A percentile compares a stretch with the other conserved stretches of the same genome.
phyloP scores from a whole-genome alignment of 2,888 invertebrate species.

The Tetheella fluctuosa region DNA sequence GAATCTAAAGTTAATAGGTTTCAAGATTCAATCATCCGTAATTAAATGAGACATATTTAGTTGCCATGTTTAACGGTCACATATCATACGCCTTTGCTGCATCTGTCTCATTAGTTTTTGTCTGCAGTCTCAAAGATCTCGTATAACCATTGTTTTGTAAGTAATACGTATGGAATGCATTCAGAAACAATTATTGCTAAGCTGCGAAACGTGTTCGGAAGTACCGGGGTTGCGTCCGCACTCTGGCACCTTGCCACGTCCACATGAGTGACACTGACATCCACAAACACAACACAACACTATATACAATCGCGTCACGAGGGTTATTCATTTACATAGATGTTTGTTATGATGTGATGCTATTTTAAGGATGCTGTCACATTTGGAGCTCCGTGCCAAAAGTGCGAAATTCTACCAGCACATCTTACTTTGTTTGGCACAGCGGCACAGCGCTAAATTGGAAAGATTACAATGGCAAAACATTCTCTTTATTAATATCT shows the following conservation, averaged over 20 bases:
- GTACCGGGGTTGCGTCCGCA: not conserved
- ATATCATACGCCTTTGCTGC: constrained; percentile 9
- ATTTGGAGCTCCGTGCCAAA: not conserved
- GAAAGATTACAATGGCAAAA: not conserved
- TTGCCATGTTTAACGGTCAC: not conserved
- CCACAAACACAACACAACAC: constrained; percentile 3
- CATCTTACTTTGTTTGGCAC: not conserved
- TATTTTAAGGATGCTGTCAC: not conserved
- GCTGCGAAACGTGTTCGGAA: constrained; percentile 1
- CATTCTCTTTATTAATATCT: not conserved
- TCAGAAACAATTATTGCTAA: not conserved
- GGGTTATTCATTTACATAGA: not conserved
- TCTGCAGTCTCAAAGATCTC: not conserved
- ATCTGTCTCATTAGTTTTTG: constrained; percentile 6
- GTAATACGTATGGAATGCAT: not conserved
- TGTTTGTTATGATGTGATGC: not conserved
- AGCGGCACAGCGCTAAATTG: not conserved
- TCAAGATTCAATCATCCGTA: not conserved
- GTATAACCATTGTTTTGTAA: not conserved
- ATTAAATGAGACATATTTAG: not conserved
- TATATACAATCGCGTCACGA: constrained; percentile 2
- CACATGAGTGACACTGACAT: constrained; percentile 1
- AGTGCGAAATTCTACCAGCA: not conserved
- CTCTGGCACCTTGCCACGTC: constrained; percentile 3
- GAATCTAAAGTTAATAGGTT: not conserved